Evolutionary conservation across 2,113 vertebrate genomes (phyloP).

Genomic region (Brienomyrus brachyistius): DNA sequence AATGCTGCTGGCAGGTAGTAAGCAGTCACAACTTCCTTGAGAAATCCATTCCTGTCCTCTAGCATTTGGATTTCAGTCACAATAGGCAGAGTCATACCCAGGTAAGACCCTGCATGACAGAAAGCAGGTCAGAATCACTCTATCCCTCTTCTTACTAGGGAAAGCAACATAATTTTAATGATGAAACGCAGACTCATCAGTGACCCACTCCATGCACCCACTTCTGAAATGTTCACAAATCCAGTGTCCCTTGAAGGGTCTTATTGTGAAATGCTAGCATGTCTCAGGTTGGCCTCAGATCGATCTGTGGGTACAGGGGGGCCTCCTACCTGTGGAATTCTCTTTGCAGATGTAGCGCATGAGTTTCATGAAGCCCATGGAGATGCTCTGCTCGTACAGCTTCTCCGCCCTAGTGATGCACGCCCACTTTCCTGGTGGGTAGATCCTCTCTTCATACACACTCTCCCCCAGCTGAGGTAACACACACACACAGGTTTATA

Average conservation of each 20-base stretch:
- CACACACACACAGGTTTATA: constrained; percentile 5
- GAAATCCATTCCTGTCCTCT: constrained; percentile 51
- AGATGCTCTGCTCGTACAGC: constrained; percentile 79
- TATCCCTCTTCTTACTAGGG: background rate
- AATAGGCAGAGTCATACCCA: constrained; percentile 75
- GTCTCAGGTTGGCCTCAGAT: background rate
- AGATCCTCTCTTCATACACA: constrained; percentile 66
- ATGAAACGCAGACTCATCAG: background rate
- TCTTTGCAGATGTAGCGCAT: constrained; percentile 85
- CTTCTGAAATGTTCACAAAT: background rate
- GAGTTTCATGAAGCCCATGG: constrained; percentile 78
- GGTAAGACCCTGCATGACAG: constrained; percentile 52
- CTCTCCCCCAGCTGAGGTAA: constrained; percentile 60
- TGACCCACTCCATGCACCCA: background rate
- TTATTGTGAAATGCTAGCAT: background rate
- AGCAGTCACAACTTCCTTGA: constrained; percentile 60
- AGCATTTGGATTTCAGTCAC: constrained; percentile 62
- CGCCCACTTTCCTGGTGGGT: constrained; percentile 73
- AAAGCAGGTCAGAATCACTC: background rate
- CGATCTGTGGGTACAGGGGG: background rate
- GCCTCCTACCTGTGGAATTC: constrained; percentile 67
- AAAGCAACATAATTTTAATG: background rate
- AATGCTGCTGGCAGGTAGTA: constrained; percentile 66
- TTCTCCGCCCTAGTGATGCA: constrained; percentile 58
- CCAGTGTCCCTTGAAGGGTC: background rate